Percentiles rank a stretch among this genome's conserved stretches.
Conservation (phyloP, 2,113 vertebrate genomes). For the Tiliqua scincoides region DNA sequence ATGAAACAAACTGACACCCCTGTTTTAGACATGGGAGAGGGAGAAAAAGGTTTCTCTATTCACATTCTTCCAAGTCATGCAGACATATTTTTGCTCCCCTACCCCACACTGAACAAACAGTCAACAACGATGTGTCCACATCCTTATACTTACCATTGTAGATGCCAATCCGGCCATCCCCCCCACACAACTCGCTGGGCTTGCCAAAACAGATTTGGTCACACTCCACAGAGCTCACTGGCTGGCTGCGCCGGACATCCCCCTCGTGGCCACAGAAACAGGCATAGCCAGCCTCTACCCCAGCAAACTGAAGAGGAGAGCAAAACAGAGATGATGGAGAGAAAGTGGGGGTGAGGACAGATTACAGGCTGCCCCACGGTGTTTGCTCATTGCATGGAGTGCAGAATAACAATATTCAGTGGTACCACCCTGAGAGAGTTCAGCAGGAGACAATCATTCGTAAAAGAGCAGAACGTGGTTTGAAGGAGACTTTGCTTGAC, state of each 20-base stretch:
- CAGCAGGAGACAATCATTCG: too few species aligned
- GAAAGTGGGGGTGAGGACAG: too few species aligned
- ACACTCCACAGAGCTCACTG: constrained; percentile 68
- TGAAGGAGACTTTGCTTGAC: background rate
- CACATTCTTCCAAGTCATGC: too few species aligned
- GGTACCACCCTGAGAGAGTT: background rate
- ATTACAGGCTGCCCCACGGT: background rate
- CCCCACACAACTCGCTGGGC: constrained; percentile 73
- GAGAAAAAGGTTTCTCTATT: background rate
- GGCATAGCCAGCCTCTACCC: constrained; percentile 76
- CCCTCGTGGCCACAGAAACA: constrained; percentile 75
- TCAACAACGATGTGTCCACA: fast-evolving
- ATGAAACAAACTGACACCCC: too few species aligned
- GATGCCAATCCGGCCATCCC: constrained; percentile 73
- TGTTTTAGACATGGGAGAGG: too few species aligned
- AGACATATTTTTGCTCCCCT: background rate
- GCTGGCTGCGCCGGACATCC: constrained; percentile 59
- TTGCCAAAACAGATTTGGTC: constrained; percentile 78
- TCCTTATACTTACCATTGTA: constrained; percentile 67
- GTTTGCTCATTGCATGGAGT: background rate
- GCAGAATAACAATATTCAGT: background rate
- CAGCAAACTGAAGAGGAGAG: constrained; percentile 65
- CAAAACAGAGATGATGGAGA: constrained; percentile 4
- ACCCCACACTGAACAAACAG: background rate
- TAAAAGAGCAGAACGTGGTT: background rate